A percentile compares a stretch with the other conserved stretches of the same genome.
phyloP scores from a whole-genome alignment of 1,140 invertebrate genomes.

The Drosophila bocki region DNA sequence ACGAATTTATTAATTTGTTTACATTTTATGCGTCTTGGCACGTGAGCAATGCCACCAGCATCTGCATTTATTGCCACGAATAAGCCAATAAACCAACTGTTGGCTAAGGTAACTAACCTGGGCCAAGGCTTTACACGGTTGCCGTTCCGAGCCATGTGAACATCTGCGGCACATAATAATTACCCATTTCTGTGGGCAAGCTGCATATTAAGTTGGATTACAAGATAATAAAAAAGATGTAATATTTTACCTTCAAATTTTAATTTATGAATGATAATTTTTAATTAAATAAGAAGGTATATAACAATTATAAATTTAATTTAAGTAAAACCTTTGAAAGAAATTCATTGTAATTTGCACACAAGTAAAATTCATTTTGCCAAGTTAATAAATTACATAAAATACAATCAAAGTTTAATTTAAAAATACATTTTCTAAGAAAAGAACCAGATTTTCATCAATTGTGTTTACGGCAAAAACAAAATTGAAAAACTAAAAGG shows the following conservation, averaged over 20 bases:
- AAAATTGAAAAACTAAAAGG: constrained; percentile 19
- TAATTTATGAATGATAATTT: too few relatives aligned
- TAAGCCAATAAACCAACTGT: constrained; percentile 19
- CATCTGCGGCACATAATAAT: constrained; percentile 10
- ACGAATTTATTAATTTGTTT: constrained; percentile 57
- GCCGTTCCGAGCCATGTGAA: constrained; percentile 3
- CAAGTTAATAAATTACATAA: neutral
- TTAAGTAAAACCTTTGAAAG: neutral
- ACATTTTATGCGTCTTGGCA: constrained; percentile 40
- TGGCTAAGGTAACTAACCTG: constrained; percentile 56
- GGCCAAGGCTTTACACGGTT: constrained; percentile 40
- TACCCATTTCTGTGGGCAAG: neutral
- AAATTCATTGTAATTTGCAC: neutral
- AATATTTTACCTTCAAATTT: neutral
- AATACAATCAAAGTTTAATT: neutral
- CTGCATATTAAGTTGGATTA: constrained; percentile 13
- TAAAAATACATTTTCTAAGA: neutral
- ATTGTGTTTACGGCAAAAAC: neutral
- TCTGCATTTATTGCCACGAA: constrained; percentile 17
- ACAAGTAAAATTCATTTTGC: neutral
- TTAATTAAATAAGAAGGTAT: neutral
- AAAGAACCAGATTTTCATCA: neutral
- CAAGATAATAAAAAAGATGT: neutral
- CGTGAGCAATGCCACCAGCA: constrained; percentile 42
- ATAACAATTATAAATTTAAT: neutral